Conservation (phyloP, 2,797 vertebrate genomes). For the Varecia variegata region DNA sequence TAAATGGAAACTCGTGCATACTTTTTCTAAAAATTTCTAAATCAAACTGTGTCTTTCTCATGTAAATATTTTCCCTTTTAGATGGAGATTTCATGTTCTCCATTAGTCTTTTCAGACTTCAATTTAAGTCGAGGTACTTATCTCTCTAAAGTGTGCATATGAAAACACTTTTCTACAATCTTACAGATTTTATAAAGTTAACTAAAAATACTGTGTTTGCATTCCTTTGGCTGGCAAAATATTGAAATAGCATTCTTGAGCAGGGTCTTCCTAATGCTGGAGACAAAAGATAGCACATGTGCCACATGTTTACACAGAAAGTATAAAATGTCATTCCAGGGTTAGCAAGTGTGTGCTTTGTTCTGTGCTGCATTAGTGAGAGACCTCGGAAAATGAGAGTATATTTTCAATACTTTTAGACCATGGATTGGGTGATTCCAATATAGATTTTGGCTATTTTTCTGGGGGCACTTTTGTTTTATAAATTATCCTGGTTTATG, state of each 20-base stretch:
- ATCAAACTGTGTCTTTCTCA: neutral
- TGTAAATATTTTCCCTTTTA: neutral
- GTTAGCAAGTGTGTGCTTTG: neutral
- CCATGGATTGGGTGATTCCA: neutral
- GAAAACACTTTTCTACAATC: neutral
- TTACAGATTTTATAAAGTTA: neutral
- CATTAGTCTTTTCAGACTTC: neutral
- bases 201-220: neutral
- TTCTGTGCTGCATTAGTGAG: neutral
- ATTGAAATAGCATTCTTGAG: neutral
- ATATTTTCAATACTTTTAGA: neutral
- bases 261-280: neutral
- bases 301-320: neutral
- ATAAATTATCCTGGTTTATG: neutral
- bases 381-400: neutral
- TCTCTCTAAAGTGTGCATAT: neutral
- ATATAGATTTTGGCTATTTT: neutral
- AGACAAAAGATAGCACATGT: neutral
- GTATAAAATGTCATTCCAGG: neutral
- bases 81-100: neutral
- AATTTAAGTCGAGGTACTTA: neutral
- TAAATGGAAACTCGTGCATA: neutral
- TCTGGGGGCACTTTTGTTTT: neutral
- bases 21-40: neutral
- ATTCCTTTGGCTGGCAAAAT: neutral